Conservation (phyloP, 2,888 invertebrate species). For the Metellina segmentata region DNA sequence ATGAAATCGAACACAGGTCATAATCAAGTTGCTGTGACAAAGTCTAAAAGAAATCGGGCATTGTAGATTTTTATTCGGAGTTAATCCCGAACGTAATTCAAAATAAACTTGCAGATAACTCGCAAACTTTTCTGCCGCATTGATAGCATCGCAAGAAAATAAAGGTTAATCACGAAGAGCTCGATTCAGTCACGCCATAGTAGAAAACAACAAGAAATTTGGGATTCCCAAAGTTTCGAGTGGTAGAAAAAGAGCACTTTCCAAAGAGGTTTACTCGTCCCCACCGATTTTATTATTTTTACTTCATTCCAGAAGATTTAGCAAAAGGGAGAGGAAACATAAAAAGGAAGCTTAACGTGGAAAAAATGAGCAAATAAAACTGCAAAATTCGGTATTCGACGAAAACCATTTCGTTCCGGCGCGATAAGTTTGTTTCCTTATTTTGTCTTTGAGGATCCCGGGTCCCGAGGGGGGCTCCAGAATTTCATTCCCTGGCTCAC, state of each 20-base stretch:
- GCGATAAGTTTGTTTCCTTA: conserved; percentile 60
- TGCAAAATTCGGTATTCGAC: not conserved
- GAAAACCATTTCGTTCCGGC: conserved; percentile 48
- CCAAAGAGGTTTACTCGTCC: not conserved
- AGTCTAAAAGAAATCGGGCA: too few species aligned
- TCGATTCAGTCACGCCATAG: too few species aligned
- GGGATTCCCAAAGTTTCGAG: not conserved
- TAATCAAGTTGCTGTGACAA: too few species aligned
- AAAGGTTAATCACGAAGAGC: too few species aligned
- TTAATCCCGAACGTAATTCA: too few species aligned
- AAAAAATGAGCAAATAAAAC: not conserved
- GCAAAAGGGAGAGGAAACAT: not conserved
- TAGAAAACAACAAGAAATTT: too few species aligned
- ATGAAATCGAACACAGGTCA: too few species aligned
- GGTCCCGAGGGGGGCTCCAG: conserved; percentile 30
- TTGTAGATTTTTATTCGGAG: too few species aligned
- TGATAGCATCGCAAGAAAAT: too few species aligned
- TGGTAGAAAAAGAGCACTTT: not conserved
- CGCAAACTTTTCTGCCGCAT: too few species aligned
- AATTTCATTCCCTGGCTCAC: conserved; percentile 48
- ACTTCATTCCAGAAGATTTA: not conserved
- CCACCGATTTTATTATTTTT: not conserved
- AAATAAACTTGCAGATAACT: too few species aligned
- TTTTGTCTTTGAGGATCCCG: conserved; percentile 45
- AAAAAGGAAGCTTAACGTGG: not conserved